Base-by-base conservation (phyloP, 2,888 invertebrate species). In the Allygus modestus region DNA sequence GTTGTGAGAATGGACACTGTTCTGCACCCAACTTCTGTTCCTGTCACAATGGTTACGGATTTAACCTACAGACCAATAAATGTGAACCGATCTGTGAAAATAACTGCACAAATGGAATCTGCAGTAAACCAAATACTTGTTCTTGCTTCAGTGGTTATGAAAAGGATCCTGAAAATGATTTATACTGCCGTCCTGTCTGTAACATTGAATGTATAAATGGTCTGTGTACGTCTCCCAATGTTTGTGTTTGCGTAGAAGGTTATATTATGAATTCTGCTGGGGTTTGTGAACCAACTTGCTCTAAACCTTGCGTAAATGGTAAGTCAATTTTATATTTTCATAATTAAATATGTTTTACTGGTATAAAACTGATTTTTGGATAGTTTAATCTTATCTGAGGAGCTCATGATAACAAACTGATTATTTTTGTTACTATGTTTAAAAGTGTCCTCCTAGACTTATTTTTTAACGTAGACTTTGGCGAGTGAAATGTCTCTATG, bases 11-110 rank as follows among this genome's bases (percentile, higher is more conserved):
- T 23, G 73, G 73, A 73, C 4, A 20, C 15, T 73, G 73, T 43
- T 9, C 37, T 23, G 43, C 41, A 20, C 73, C 73, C 1, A 73
- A 73, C 37, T 15, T 41, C 9, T 73, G 73, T 43, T 12, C 17
- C 2, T 73, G 73, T 73, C 4, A 11, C 4, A n/a, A 41, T n/a
- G 73, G 73, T n/a, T 73, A 41, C n/a, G 4, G 7, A 23, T 41
- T 73, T 7, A 26, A 37, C 20, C 1, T 20, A 1, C 20, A n/a
- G 41, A 73, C 20, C 20, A 17, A 41, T 4, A 23, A 26, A 15
- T 73, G 73, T 73, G 43, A 33, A 41, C 73, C 73, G 11, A 20
- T 41, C 12, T 73, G 73, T 43, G 26, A 26, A 20, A 73, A 41
- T 23, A n/a, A 1, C 7, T 73, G 73, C 41, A 20, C 20, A 41